A percentile compares a stretch with the other conserved stretches of the same genome.
These are phyloP conservation scores for Anthophora plumipes DNA, from an alignment of 2,888 invertebrate genomes.

Conservation along the genomic window DNA sequence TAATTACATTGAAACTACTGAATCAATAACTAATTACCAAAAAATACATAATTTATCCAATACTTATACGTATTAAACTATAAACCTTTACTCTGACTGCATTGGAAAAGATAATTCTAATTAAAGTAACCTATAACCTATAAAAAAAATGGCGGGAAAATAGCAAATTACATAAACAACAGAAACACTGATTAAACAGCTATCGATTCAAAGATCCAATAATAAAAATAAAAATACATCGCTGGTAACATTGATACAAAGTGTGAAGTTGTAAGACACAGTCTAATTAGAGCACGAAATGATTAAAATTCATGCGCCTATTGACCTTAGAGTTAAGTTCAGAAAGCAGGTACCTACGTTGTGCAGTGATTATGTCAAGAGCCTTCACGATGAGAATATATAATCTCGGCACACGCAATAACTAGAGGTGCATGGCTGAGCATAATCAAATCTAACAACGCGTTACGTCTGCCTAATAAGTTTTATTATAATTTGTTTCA, in stretches of 20 bases:
- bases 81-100: not conserved
- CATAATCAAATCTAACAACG: constrained; percentile 65
- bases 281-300: constrained; percentile 62
- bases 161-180: not conserved
- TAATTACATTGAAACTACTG: too few species aligned
- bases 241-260: not conserved
- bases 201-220: not conserved
- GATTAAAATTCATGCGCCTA: constrained; percentile 71
- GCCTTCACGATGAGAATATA: constrained; percentile 54
- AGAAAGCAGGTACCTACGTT: constrained; percentile 55
- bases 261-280: constrained; percentile 28
- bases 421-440: constrained; percentile 50
- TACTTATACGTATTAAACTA: not conserved
- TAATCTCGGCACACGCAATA: constrained; percentile 45
- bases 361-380: constrained; percentile 65
- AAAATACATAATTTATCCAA: not conserved
- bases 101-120: not conserved
- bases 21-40: not conserved
- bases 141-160: not conserved
- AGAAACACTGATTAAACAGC: not conserved
- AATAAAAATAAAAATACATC: not conserved
- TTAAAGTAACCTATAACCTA: not conserved
- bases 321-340: constrained; percentile 69
- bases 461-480: constrained; percentile 25
- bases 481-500: constrained; percentile 32